Base-by-base conservation (phyloP, 2,797 vertebrate species). In the Pipistrellus pygmaeus region DNA sequence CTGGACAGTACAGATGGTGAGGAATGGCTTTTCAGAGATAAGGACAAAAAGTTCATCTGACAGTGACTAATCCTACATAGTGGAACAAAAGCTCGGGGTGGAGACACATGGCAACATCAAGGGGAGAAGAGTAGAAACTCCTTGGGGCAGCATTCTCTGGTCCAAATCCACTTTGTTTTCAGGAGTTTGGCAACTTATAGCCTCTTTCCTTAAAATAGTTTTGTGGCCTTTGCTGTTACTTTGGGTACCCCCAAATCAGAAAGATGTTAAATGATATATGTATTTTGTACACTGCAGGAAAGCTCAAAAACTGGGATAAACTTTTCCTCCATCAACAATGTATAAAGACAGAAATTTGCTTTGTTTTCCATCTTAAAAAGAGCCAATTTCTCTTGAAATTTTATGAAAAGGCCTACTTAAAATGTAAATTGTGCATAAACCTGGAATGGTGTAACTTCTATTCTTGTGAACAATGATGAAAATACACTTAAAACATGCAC, bases 1-100 rank as follows among this genome's bases (percentile, higher is more conserved):
- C 32, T 71, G 41, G n/a, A 85, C 32, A 91, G 55, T 41, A 82
- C 69, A 86, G 35, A 64, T 66, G 25, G 14, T 46, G 21, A 94
- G n/a, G 18, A 90, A 88, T 32, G 46, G 35, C 9, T 88, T 92
- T 87, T 95, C 84, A 89, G 77, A 93, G 25, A 27, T 25, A 83
- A 90, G 14, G 25, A 88, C 57, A 85, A 93, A 90, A 93, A 60
- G 23, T 88, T 92, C 83, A 91, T 80, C 85, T 92, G 60, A 92
- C 20, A 85, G 90, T 48, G 92, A 88, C 30, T n/a, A 90, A 91
- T 25, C 25, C 55, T 89, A 83, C 9, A 83, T 15, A 72, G 5
- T 8, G 13, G 18, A 92, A 85, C 64, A 82, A 48, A 90, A 93
- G 8, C 35, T 25, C 76, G 91, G 44, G 21, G 85, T 44, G 23